Base-by-base conservation (phyloP, 2,113 vertebrate species). In the Spermophilus dauricus region DNA sequence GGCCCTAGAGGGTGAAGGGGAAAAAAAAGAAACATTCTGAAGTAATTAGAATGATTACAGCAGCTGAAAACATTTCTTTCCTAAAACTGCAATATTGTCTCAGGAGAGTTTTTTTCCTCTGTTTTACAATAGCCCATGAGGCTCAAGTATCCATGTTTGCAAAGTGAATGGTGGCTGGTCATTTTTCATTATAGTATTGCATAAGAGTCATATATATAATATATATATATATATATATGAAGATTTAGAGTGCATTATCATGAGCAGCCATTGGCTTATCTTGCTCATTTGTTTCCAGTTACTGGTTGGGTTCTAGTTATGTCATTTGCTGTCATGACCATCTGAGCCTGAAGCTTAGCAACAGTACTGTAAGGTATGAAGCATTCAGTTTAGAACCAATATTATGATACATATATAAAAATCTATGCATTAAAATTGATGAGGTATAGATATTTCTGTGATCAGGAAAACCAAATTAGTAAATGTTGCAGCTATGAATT, bases 41-140 rank as follows among this genome's bases (percentile, higher is more conserved):
- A 97, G 94, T 97, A 98, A 98, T 98, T 97, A 98, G 97, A 82
- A 97, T 97, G 97, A 98, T 98, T 96, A 96, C n/a, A 98, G 91
- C 53, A 89, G 96, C 96, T 77, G 92, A 97, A 94, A 86, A 48
- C 94, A 82, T 93, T 86, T 89, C 91, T 90, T 93, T n/a, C 22
- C 97, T 39, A 78, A 91, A 97, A 73, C 84, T 28, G 73, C 5
- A 17, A 51, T 86, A 78, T 96, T 94, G 96, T 96, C 70, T 96
- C 39, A 0, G 61, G 95, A 97, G 93, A 76, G 32, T 85, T 85
- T 61, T 63, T 84, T 89, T 24, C 58, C 26, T 30, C 63, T 30
- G 24, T 87, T 78, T 18, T 86, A 13, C 0, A 61, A 51, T 90
- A 37, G 61, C 75, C 51, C 58, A 53, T 0, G 8, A 91, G 39